Evolutionary conservation across 2,113 vertebrate species (phyloP).

Genomic region (Mastomys coucha): DNA sequence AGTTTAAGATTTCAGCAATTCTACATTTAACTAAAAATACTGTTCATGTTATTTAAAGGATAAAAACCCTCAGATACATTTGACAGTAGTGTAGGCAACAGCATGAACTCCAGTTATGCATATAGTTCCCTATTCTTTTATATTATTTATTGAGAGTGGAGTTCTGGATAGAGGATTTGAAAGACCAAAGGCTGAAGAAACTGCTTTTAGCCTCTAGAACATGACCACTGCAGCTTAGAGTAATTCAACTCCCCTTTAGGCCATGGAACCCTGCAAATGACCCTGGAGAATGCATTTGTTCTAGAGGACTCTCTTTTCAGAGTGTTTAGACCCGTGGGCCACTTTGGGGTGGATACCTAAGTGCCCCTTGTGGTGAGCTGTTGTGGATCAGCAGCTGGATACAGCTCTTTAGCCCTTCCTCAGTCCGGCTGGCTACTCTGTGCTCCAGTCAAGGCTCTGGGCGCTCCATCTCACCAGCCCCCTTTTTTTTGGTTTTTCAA

Average conservation of each 20-base stretch:
- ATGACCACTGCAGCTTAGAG: not conserved
- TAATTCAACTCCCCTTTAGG: not conserved
- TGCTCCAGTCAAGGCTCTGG: too few relatives aligned
- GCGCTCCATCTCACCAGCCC: too few relatives aligned
- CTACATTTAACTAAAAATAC: not conserved
- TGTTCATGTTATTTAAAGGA: slow-evolving; percentile 8
- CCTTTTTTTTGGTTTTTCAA: too few relatives aligned
- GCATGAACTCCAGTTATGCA: not conserved
- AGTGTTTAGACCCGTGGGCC: not conserved
- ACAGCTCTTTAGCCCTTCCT: not conserved
- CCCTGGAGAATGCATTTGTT: not conserved
- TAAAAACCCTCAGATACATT: not conserved
- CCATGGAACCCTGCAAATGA: not conserved
- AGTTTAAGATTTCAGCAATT: not conserved
- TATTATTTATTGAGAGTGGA: slow-evolving; percentile 25
- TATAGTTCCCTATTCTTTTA: not conserved
- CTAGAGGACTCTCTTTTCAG: not conserved
- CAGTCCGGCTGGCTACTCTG: too few relatives aligned
- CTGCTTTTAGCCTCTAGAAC: not conserved
- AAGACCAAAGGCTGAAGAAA: not conserved
- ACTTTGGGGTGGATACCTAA: not conserved
- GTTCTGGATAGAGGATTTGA: not conserved
- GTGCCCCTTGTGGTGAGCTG: not conserved
- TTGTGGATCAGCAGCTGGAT: not conserved
- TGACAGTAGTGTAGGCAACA: not conserved